Conservation (phyloP, 2,113 vertebrate genomes). For the Ptilonorhynchus violaceus region DNA sequence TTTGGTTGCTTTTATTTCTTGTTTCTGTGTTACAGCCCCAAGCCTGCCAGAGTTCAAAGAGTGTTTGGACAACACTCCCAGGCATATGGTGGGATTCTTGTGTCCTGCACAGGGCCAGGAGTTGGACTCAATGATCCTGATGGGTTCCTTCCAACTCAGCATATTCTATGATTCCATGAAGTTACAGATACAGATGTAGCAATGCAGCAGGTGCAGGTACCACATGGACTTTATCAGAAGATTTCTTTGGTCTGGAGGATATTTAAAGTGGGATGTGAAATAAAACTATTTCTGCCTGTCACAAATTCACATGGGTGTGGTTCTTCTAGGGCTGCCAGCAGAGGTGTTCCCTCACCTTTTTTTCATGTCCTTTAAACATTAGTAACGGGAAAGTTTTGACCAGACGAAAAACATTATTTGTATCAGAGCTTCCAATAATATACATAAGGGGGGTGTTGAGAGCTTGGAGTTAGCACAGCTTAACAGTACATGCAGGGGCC, state of each 20-base stretch:
- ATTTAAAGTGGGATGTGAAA: not conserved
- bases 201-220: not conserved
- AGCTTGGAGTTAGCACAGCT: not conserved
- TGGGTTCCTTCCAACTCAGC: not conserved
- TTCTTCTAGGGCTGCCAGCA: not conserved
- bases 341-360: not conserved
- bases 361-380: not conserved
- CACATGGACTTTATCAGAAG: not conserved
- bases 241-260: not conserved
- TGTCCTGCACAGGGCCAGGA: not conserved
- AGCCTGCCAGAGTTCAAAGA: not conserved
- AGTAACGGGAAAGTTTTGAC: not conserved
- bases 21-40: not conserved
- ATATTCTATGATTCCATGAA: not conserved
- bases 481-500: not conserved
- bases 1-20: not conserved
- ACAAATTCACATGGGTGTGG: not conserved
- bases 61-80: not conserved
- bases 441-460: not conserved
- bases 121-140: not conserved
- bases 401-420: not conserved
- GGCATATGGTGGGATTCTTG: not conserved
- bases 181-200: not conserved
- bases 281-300: not conserved
- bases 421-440: not conserved